These are phyloP conservation scores for Cryptocephalus primarius DNA, from an alignment of 2,888 invertebrate species.

Conservation along the genomic window DNA sequence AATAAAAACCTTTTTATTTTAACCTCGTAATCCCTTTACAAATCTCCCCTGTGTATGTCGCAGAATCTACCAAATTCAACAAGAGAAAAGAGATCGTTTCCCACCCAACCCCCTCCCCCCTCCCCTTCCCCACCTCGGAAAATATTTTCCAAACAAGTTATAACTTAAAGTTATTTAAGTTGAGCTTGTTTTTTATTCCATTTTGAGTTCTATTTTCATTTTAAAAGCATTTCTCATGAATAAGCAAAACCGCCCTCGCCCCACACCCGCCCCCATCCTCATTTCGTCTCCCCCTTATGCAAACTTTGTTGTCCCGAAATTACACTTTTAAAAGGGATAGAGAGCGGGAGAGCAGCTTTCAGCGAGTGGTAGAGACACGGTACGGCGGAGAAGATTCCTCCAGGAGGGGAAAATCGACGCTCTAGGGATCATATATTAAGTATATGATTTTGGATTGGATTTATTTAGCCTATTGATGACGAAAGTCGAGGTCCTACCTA, in stretches of 20 bases:
- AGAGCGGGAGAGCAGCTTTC: background rate
- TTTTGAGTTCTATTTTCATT: conserved; percentile 34
- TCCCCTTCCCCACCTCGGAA: background rate
- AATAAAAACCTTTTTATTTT: too few species aligned
- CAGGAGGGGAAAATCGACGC: too few species aligned
- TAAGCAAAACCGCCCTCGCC: conserved; percentile 30
- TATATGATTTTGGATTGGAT: too few species aligned
- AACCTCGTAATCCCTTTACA: too few species aligned
- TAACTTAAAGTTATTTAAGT: conserved; percentile 34
- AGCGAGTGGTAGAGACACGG: conserved; percentile 5
- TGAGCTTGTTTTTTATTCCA: conserved; percentile 32
- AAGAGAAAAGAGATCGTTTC: too few species aligned
- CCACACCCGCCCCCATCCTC: conserved; percentile 7
- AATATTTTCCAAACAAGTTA: conserved; percentile 30
- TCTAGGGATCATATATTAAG: too few species aligned
- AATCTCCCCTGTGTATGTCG: too few species aligned
- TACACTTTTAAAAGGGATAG: conserved; percentile 21
- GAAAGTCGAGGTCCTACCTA: too few species aligned
- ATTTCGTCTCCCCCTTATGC: conserved; percentile 23
- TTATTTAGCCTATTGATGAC: too few species aligned
- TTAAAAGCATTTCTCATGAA: conserved; percentile 36
- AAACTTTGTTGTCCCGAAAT: conserved; percentile 30
- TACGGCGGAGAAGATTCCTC: conserved; percentile 1
- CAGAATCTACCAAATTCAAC: too few species aligned
- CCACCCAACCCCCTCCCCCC: too few species aligned